Base-by-base conservation (phyloP, 2,797 vertebrate genomes). In the Enteromius unitaeniatus region DNA sequence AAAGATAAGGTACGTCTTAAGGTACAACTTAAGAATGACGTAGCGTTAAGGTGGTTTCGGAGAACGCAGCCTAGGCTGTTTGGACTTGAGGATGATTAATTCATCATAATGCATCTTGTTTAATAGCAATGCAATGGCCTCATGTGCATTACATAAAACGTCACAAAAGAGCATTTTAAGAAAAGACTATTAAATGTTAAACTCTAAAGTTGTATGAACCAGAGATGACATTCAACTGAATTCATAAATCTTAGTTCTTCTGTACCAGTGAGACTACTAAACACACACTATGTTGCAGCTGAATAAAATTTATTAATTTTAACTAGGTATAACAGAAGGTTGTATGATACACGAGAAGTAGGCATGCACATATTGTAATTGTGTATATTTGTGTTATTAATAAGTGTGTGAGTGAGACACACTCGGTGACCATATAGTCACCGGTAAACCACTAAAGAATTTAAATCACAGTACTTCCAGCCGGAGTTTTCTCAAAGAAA, bases 391-490 rank as follows among this genome's bases (percentile, higher is more conserved):
- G 40, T 78, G 53, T 37, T 69, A 60, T 88, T 78, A 86, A 78
- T 87, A 68, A 79, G 87, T 76, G 60, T 73, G 75, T 31, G 62
- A 37, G 45, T 42, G 53, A 51, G 15, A 83, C 60, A 78, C 75
- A 83, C 42, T 72, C 53, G 17, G 74, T 62, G 79, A 34, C 10
- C 37, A 21, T 11, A 81, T 47, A 87, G 86, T 79, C 86, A 88
- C 78, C 76, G 82, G 31, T 88, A 83, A 78, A 86, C 88, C 87
- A 87, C 89, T 79, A 88, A 92, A 89, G 23, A 79, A 87, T 84
- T 87, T 72, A 84, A 88, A 91, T 92, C 90, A 90, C 91, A 91
- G 91, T 92, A 89, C 89, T 89, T 91, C 86, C 89, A 92, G 87
- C 88, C 88, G 87, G 89, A 81, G 47, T 88, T 34, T 90, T 79